Percentiles rank a stretch among this genome's conserved stretches.
Conservation (phyloP, 2,113 vertebrate genomes). For the Lynx canadensis region DNA sequence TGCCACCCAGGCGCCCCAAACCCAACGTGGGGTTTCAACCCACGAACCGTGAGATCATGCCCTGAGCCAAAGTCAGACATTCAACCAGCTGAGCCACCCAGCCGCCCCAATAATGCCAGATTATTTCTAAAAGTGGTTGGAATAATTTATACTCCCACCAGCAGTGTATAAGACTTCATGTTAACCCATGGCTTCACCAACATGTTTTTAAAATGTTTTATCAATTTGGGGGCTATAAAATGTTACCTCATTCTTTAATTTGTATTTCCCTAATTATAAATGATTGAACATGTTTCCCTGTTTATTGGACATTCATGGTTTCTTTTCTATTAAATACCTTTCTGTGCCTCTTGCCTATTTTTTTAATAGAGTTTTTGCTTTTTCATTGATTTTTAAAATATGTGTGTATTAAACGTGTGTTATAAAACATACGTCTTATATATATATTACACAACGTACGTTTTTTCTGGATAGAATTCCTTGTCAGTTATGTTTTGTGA, state of each 20-base stretch:
- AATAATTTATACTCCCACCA: not conserved
- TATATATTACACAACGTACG: not conserved
- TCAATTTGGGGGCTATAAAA: not conserved
- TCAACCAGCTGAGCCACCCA: too few species aligned
- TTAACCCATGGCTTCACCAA: not conserved
- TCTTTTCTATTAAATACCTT: conserved; percentile 13
- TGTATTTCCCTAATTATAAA: conserved; percentile 21
- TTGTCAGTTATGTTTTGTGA: not conserved
- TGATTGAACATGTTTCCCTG: not conserved
- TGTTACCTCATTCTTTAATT: not conserved
- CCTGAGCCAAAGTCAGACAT: too few species aligned
- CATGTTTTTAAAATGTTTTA: not conserved
- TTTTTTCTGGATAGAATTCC: not conserved
- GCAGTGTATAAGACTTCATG: not conserved
- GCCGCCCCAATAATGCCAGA: not conserved
- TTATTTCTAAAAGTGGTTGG: not conserved
- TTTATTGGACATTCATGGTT: not conserved
- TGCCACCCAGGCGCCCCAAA: too few species aligned
- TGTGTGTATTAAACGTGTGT: not conserved
- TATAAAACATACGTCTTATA: not conserved
- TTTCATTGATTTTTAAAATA: conserved; percentile 5
- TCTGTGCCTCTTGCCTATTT: not conserved
- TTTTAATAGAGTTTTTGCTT: not conserved
- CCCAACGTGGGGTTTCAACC: too few species aligned
- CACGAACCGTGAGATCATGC: too few species aligned